Conservation (phyloP, 2,888 invertebrate genomes). For the Tupiocoris notatus region DNA sequence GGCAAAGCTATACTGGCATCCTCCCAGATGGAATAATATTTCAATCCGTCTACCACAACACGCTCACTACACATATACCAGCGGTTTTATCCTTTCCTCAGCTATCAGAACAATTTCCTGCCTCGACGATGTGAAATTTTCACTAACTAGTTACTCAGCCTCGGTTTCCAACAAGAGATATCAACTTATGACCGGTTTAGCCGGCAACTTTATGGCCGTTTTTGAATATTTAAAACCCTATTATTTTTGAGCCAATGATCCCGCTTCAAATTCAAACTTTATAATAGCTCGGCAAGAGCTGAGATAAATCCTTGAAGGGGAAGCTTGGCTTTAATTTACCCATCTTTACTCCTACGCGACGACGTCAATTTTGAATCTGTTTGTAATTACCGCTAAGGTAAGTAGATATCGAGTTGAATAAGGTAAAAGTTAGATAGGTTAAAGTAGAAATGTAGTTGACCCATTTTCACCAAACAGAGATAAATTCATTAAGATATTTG, state of each 20-base stretch:
- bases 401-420: too few species aligned
- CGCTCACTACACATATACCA: neutral
- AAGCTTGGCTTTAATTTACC: too few species aligned
- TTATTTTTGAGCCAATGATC: constrained; percentile 44
- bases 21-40: constrained; percentile 21
- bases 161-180: constrained; percentile 15
- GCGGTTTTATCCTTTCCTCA: constrained; percentile 28
- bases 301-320: constrained; percentile 26
- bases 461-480: too few species aligned
- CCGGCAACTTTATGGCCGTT: constrained; percentile 3
- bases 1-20: neutral
- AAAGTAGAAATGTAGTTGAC: too few species aligned
- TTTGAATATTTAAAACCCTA: constrained; percentile 41
- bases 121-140: constrained; percentile 32
- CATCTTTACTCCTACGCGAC: too few species aligned
- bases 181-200: constrained; percentile 27
- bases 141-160: constrained; percentile 37
- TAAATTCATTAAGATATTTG: too few species aligned
- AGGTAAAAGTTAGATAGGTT: too few species aligned
- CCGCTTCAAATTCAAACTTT: constrained; percentile 28
- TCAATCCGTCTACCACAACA: neutral
- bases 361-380: too few species aligned
- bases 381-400: too few species aligned
- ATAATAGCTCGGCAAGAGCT: constrained; percentile 1
- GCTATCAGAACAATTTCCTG: constrained; percentile 39